Base-by-base conservation (phyloP, 1,140 invertebrate genomes). In the Diprion similis region DNA sequence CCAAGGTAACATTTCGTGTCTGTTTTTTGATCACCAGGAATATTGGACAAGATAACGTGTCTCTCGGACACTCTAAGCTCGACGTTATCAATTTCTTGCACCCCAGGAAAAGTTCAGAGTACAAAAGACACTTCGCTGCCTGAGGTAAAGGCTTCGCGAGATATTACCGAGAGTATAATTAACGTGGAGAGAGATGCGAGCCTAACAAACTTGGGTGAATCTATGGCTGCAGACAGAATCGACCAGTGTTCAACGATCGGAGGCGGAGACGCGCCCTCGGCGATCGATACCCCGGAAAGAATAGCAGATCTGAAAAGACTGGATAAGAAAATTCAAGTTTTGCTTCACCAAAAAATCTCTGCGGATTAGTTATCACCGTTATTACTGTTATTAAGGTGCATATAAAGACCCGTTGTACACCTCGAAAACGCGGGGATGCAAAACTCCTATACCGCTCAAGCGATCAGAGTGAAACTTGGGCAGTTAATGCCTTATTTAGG, bases 201-300 rank as follows among this genome's bases (percentile, higher is more conserved):
- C n/a, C 51, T 13, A 59, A 59, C 24, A 17, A 59, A 59, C 51
- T 59, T 59, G 51, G n/a, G 51, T 59, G 11, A 59, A 17, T 7
- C 51, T 59, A 13, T 59, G 51, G 51, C 51, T 59, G n/a, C 51
- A 6, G 51, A 59, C n/a, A 59, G n/a, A 17, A 59, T 17, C n/a
- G 71, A 15, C 1, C 71, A 78, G 18, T 80, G 75, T 68, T 82
- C 80, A 6, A 71, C 65, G 19, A 79, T 74, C 8, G 81, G 81
- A n/a, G 82, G 78, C 51, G 81, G 83, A 4, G 82, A 84, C 59
- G 81, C 78, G 15, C 78, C 80, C 2, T 78, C 79, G 15, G 64
- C 75, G 13, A 73, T 81, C 9, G 72, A 78, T 64, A 77, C 73
- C 10, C 76, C 80, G 10, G 79, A 82, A 68, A 79, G 68, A 71